Conservation (phyloP, 2,797 vertebrate genomes). For the Harpagifer antarcticus region DNA sequence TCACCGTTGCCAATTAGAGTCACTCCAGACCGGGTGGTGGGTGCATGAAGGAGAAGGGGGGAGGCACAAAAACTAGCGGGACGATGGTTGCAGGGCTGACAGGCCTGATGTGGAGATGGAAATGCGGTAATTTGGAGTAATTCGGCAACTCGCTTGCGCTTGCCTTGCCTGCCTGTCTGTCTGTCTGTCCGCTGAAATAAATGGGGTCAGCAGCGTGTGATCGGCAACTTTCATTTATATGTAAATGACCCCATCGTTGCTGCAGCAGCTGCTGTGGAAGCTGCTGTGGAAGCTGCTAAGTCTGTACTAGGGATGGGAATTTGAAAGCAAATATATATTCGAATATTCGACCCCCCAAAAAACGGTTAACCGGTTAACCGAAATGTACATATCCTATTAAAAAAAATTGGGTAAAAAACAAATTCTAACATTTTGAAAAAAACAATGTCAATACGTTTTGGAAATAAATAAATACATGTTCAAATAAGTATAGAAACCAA, state of each 20-base stretch:
- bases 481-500: too few relatives aligned
- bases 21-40: conserved; percentile 80
- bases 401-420: too few relatives aligned
- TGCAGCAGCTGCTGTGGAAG: conserved; percentile 79
- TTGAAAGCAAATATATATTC: too few relatives aligned
- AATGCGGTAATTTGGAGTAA: conserved; percentile 91
- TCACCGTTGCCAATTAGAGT: conserved; percentile 87
- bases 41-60: conserved; percentile 44
- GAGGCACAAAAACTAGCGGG: conserved; percentile 63
- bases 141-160: conserved; percentile 86
- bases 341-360: too few relatives aligned
- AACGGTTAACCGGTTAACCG: too few relatives aligned
- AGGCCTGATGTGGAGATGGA: conserved; percentile 87
- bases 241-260: conserved; percentile 87
- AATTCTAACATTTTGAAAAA: too few relatives aligned
- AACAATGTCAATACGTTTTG: too few relatives aligned
- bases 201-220: conserved; percentile 89
- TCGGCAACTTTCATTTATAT: conserved; percentile 93
- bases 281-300: too few relatives aligned
- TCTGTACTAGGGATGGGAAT: too few relatives aligned
- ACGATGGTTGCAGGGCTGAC: conserved; percentile 85
- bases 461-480: too few relatives aligned
- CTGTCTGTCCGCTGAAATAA: conserved; percentile 88
- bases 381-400: too few relatives aligned
- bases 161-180: conserved; percentile 87